Base-by-base conservation (phyloP, 2,797 vertebrate genomes). In the Okamejei kenojei region DNA sequence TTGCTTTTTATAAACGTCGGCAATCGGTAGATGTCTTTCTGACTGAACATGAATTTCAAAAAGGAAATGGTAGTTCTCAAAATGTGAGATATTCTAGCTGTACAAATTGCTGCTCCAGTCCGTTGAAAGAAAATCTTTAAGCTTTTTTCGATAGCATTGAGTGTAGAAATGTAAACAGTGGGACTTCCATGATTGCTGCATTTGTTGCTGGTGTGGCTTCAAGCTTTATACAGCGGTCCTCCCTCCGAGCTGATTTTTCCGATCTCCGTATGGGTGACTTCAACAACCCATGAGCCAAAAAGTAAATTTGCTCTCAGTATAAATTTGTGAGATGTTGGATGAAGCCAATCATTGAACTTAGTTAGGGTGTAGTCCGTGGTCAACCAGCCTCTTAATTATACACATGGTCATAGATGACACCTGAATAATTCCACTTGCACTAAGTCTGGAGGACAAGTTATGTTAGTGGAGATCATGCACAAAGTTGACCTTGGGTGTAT, bases 11-110 rank as follows among this genome's bases (percentile, higher is more conserved):
- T 88, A 68, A 88, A 65, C 0, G 15, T 88, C 19, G 19, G n/a
- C 84, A 32, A 63, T 32, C 2, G 17, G 63, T 35, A 17, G 84
- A 35, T 19, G n/a, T 68, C n/a, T 32, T 68, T 88, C 15, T 88
- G 61, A 35, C n/a, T 65, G 61, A 88, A 32, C 15, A 21, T 88
- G 61, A 88, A 88, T 88, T 88, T 88, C n/a, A 68, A 88, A 35
- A 63, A 88, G 61, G 61, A 35, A 88, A 88, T 19, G 61, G 15
- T 68, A 68, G 35, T 68, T 68, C n/a, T 65, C 81, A 84, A 61
- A n/a, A 84, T 13, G 26, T n/a, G 10, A 84, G 54, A 26, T 84
- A 61, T 15, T 84, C n/a, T 84, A 58, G 1, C 84, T 65, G 15
- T 35, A 15, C 61, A 35, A 61, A 82, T 9, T 65, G 82, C 29